Percentiles rank a stretch among this genome's conserved stretches.
These are phyloP conservation scores for Orius insidiosus DNA, from an alignment of 1,140 invertebrate species.

Conservation along the genomic window DNA sequence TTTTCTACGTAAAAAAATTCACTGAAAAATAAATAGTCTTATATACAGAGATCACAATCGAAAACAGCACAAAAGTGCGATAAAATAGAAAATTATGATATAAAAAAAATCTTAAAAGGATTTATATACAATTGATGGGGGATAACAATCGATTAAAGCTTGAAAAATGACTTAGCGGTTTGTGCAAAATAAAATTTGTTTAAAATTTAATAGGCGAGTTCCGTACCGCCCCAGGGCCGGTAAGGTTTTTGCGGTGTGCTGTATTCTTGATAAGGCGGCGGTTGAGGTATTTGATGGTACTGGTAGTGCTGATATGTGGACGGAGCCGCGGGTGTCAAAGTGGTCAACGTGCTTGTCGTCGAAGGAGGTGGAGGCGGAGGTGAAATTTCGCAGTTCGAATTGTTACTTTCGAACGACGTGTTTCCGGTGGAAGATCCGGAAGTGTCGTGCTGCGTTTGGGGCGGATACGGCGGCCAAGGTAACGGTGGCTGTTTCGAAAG, in stretches of 20 bases:
- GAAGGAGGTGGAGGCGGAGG: conserved; percentile 25
- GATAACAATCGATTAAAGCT: no score
- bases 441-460: conserved; percentile 23
- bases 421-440: conserved; percentile 20
- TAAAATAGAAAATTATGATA: no score
- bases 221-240: conserved; percentile 77
- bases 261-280: conserved; percentile 17
- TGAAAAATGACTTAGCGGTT: no score
- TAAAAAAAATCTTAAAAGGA: no score
- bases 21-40: no score
- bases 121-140: no score
- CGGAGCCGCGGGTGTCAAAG: conserved; percentile 28
- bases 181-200: no score
- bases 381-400: conserved; percentile 18
- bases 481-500: conserved; percentile 38
- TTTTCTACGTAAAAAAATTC: no score
- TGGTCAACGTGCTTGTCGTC: conserved; percentile 27
- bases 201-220: conserved; percentile 63
- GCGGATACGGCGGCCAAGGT: conserved; percentile 22
- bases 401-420: conserved; percentile 20
- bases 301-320: conserved; percentile 34
- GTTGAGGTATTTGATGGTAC: conserved; percentile 14
- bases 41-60: no score
- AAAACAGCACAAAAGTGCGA: no score
- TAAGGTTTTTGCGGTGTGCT: conserved; percentile 54